phyloP scores from a whole-genome alignment of 2,888 invertebrate species.

The Andrena flavipes region DNA sequence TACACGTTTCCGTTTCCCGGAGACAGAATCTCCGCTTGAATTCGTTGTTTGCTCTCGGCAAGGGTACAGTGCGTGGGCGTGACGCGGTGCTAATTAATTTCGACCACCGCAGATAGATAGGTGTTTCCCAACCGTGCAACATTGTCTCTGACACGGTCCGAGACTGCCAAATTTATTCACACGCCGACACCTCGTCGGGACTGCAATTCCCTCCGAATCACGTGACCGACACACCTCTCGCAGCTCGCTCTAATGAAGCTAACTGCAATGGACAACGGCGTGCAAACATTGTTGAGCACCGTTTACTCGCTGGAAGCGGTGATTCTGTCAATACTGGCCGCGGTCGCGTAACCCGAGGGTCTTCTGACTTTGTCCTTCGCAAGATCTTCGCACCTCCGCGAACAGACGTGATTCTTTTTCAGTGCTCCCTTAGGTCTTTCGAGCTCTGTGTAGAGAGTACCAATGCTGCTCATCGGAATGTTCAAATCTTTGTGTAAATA shows the following conservation, averaged over 20 bases:
- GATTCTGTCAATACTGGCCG: neutral
- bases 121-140: neutral
- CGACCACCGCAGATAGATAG: neutral
- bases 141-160: neutral
- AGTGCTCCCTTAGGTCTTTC: neutral
- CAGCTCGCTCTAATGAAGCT: conserved; percentile 25
- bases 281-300: conserved; percentile 33
- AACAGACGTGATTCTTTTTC: neutral
- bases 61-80: neutral
- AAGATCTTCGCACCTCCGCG: conserved; percentile 25
- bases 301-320: neutral
- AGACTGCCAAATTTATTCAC: conserved; percentile 2
- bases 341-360: conserved; percentile 6
- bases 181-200: neutral
- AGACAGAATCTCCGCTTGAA: neutral
- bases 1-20: neutral
- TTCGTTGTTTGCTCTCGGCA: neutral
- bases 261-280: conserved; percentile 31
- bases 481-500: neutral
- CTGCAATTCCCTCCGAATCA: neutral
- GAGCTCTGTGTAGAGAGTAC: neutral
- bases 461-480: neutral
- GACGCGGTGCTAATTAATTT: neutral
- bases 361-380: neutral
- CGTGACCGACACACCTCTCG: conserved; percentile 1